A percentile compares a stretch with the other conserved stretches of the same genome.
These are phyloP conservation scores for Cebidichthys violaceus DNA, from an alignment of 2,113 vertebrate genomes.

Conservation along the genomic window DNA sequence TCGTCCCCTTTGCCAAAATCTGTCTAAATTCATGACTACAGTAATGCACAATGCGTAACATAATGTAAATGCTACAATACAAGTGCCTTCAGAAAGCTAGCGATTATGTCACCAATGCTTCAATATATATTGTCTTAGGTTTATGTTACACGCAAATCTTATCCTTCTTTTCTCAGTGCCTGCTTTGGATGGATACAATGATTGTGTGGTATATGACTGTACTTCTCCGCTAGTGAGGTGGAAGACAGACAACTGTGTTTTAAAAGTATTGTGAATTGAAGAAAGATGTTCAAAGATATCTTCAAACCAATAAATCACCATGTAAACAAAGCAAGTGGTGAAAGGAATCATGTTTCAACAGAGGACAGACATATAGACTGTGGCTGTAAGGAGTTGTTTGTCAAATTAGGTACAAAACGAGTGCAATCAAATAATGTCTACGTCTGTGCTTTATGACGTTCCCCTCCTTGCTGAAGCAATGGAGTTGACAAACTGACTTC, in stretches of 20 bases:
- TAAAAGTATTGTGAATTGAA: constrained; percentile 28
- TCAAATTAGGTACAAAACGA: constrained; percentile 38
- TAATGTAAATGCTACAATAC: not conserved
- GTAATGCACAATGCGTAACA: not conserved
- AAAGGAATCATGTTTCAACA: constrained; percentile 14
- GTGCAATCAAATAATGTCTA: constrained; percentile 19
- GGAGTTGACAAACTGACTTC: not conserved
- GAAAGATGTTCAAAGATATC: constrained; percentile 47
- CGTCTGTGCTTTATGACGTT: constrained; percentile 11
- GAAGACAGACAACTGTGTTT: constrained; percentile 32
- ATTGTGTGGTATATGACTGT: not conserved
- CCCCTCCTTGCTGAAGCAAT: not conserved
- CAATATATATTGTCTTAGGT: not conserved
- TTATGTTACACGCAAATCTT: not conserved
- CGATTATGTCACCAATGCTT: not conserved
- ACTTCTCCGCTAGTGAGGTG: not conserved
- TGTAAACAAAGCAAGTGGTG: constrained; percentile 44
- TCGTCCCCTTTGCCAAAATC: not conserved
- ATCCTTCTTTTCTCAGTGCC: not conserved
- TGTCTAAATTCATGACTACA: not conserved
- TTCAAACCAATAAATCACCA: constrained; percentile 48
- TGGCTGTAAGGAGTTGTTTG: constrained; percentile 15
- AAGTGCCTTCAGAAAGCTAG: not conserved
- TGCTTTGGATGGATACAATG: not conserved
- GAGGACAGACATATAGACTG: constrained; percentile 40